Conservation (phyloP, 2,113 vertebrate genomes). For the Megaceryle torquata region DNA sequence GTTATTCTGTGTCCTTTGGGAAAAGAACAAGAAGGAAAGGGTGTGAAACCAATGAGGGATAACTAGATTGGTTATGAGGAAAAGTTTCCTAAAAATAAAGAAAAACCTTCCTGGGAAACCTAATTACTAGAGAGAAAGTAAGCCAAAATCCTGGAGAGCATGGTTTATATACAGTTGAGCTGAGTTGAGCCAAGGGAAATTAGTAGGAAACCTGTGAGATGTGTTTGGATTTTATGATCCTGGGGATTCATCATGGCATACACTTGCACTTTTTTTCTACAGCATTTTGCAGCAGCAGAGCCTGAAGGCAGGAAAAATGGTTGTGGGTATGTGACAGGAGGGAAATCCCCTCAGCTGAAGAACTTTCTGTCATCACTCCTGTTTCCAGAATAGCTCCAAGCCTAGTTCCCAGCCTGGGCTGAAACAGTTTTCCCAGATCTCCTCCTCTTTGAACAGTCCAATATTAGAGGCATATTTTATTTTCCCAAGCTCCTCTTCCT, state of each 20-base stretch:
- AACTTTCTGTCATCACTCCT: background rate
- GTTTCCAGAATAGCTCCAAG: background rate
- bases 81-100: constrained; percentile 9
- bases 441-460: background rate
- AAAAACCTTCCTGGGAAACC: background rate
- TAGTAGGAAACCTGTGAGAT: constrained; percentile 3
- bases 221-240: constrained; percentile 11
- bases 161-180: background rate
- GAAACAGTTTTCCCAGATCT: background rate
- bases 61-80: background rate
- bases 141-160: constrained; percentile 6
- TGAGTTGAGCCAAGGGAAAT: constrained; percentile 27
- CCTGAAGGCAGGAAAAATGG: background rate
- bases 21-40: background rate
- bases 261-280: background rate
- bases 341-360: background rate
- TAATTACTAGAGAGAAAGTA: background rate
- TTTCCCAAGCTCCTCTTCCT: background rate
- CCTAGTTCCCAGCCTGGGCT: background rate
- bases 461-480: background rate
- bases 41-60: background rate
- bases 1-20: background rate
- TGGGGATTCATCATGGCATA: background rate
- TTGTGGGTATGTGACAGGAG: background rate
- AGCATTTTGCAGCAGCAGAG: background rate